Percentiles rank a stretch among this genome's conserved stretches.
phyloP scores from a whole-genome alignment of 2,888 invertebrate species.

The Himalopsyche kuldschensis region DNA sequence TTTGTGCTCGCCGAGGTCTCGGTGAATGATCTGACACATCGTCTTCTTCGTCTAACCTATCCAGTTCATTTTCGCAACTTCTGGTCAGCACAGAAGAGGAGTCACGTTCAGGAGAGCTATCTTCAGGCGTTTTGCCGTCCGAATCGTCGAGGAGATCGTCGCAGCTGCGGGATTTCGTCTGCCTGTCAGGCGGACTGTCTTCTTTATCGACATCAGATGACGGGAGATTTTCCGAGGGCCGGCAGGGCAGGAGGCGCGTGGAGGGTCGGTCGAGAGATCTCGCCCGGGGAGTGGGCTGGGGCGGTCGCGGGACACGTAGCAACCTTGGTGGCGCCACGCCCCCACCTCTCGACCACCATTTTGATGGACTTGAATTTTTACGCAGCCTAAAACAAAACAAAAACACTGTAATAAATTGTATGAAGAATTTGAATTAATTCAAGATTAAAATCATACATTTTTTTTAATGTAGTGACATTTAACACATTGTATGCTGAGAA shows the following conservation, averaged over 20 bases:
- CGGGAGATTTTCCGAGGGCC: slow-evolving; percentile 45
- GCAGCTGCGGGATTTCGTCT: slow-evolving; percentile 44
- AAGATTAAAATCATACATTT: too few species aligned
- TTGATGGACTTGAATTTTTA: slow-evolving; percentile 67
- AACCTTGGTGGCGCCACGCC: slow-evolving; percentile 43
- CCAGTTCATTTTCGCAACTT: slow-evolving; percentile 46
- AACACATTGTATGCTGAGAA: too few species aligned
- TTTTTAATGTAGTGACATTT: too few species aligned
- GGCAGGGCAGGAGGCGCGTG: slow-evolving; percentile 16
- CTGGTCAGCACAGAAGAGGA: neutral
- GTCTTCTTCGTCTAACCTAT: slow-evolving; percentile 44
- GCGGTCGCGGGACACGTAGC: slow-evolving; percentile 42
- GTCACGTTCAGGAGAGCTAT: slow-evolving; percentile 7
- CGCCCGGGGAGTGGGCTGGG: slow-evolving; percentile 47
- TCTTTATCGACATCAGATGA: slow-evolving; percentile 44
- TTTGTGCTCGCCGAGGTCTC: slow-evolving; percentile 57
- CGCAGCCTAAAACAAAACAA: slow-evolving; percentile 58
- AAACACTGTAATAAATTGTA: too few species aligned
- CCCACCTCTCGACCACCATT: slow-evolving; percentile 53
- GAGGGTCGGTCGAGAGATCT: slow-evolving; percentile 45
- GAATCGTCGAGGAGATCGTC: slow-evolving; percentile 43
- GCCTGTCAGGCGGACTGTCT: slow-evolving; percentile 48
- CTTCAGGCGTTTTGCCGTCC: neutral
- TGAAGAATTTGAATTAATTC: too few species aligned
- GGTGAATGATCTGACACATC: slow-evolving; percentile 45